A percentile compares a stretch with the other conserved stretches of the same genome.
Conservation (phyloP, 2,113 vertebrate species). For the Felis catus region DNA sequence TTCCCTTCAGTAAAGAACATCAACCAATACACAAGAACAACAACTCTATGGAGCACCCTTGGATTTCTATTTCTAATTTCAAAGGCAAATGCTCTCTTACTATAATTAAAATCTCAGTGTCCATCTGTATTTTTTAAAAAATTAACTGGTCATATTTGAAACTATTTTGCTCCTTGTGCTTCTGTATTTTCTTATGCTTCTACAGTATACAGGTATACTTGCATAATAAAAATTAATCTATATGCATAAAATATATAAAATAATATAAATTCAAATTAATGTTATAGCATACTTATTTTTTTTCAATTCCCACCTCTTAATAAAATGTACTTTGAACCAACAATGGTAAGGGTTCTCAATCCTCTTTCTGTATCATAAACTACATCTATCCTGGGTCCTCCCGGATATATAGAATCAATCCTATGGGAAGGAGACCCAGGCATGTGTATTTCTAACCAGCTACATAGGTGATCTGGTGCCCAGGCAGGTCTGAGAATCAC, state of each 20-base stretch:
- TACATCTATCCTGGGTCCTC: background rate
- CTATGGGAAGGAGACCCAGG: background rate
- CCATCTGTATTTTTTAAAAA: background rate
- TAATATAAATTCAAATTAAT: background rate
- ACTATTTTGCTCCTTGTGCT: background rate
- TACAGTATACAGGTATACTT: background rate
- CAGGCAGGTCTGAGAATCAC: background rate
- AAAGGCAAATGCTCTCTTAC: background rate
- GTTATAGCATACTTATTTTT: background rate
- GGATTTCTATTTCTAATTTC: background rate
- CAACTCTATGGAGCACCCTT: background rate
- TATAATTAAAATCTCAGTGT: background rate
- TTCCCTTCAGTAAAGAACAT: background rate
- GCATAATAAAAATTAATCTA: background rate
- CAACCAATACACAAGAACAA: background rate
- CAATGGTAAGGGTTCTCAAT: background rate
- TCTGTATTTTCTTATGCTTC: background rate
- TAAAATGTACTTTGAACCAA: background rate
- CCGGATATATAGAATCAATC: background rate
- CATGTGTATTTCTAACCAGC: background rate
- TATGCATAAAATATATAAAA: background rate
- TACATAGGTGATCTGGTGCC: background rate
- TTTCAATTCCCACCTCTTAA: background rate
- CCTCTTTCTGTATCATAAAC: background rate
- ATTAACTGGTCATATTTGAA: background rate